Conservation (phyloP, 2,888 invertebrate species). For the Tipula vernalis region DNA sequence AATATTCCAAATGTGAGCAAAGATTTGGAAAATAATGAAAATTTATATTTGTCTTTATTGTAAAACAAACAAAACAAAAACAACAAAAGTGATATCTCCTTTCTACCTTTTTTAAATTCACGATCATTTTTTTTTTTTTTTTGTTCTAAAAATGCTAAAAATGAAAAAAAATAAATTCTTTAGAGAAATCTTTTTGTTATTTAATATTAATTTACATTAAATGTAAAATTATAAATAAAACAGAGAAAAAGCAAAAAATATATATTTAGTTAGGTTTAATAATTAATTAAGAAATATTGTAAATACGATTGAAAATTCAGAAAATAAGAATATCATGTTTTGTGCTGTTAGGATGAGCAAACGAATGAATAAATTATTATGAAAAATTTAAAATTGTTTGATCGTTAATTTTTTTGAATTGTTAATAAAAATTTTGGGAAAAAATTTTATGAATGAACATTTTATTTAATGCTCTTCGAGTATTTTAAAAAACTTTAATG, state of each 20-base stretch:
- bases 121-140: not conserved
- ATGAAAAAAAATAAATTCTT: not conserved
- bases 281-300: not conserved
- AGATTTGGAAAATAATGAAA: slow-evolving; percentile 58
- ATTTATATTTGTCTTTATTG: not conserved
- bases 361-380: not conserved
- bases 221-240: not conserved
- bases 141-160: not conserved
- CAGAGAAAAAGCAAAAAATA: not conserved
- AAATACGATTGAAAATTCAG: not conserved
- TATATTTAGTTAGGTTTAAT: not conserved
- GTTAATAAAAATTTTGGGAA: too few relatives aligned
- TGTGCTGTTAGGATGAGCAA: not conserved
- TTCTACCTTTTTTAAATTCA: not conserved
- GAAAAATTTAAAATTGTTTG: not conserved
- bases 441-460: too few relatives aligned
- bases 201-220: not conserved
- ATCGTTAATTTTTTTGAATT: too few relatives aligned
- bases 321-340: not conserved
- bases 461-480: too few relatives aligned
- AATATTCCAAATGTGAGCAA: slow-evolving; percentile 65
- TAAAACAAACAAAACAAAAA: not conserved
- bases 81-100: not conserved
- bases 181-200: not conserved
- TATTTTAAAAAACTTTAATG: not conserved